Base-by-base conservation (phyloP, 35 echinoderm and acorn worm genomes). In the Ophiothrix spiculata region DNA sequence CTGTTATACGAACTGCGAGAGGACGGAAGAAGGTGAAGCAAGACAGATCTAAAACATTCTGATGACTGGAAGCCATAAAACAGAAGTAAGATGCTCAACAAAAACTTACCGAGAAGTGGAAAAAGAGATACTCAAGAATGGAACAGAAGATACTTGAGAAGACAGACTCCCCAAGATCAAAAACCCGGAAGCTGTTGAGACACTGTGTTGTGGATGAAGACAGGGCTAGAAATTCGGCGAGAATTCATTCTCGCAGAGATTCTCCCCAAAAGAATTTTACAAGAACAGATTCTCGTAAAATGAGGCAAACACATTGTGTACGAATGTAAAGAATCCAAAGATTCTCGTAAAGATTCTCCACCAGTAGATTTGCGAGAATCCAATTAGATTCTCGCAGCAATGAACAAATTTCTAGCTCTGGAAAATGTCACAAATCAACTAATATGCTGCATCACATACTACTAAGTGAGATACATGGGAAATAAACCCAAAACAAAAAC, bases 1-100 rank as follows among this genome's bases (percentile, higher is more conserved):
- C 39, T 39, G 21, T 42, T 82, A 31, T 10, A 46, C 31, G 42
- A 21, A 82, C 38, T 4, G 4, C 39, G 15, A 40, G 39, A 46
- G 80, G 80, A 15, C 80, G 25, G 3, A 82, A 41, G 39, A 82
- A 82, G 42, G 35, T 39, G 21, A 82, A 42, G 42, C 32, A 41
- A 42, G 36, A 41, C 19, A 39, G 23, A 41, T 21, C 35, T 13
- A 82, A 42, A 35, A 21, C 35, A 14, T 41, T 21, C 35, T 21
- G 80, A 82, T 23, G 38, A 56, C 4, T 41, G 6, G 35, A 6
- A 40, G 35, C 8, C 25, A 14, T 41, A 12, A 42, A 0, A 14
- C 19, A 32, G 1, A 46, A 82, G 35, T 28, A 21, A 41, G 38
- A 82, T 29, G 21, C 32, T 42, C 42, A 46, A 28, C 21, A 1